Conservation (phyloP, 2,888 invertebrate species). For the Epirrhoe tristata region DNA sequence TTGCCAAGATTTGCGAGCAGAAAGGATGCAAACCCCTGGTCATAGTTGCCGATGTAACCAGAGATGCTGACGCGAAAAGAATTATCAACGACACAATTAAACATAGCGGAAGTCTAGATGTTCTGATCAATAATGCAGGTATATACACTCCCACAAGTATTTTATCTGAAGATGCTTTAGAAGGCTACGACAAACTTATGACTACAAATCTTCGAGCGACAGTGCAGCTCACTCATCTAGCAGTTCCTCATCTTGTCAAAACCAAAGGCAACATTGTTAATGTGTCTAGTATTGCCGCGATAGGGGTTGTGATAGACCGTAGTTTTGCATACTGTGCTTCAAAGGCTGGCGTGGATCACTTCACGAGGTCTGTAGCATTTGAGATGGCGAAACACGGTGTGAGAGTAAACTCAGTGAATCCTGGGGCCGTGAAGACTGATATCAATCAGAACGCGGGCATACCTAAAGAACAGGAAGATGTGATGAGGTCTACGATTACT, state of each 20-base stretch:
- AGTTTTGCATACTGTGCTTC: slow-evolving; percentile 86
- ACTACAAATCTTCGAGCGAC: slow-evolving; percentile 37
- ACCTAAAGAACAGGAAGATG: slow-evolving; percentile 19
- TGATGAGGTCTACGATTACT: neutral
- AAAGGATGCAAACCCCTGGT: slow-evolving; percentile 35
- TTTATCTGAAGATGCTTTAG: slow-evolving; percentile 27
- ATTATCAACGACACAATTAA: slow-evolving; percentile 38
- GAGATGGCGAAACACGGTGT: slow-evolving; percentile 83
- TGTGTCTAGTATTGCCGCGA: slow-evolving; percentile 38
- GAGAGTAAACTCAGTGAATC: slow-evolving; percentile 88
- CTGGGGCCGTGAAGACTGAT: slow-evolving; percentile 86
- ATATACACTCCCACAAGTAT: slow-evolving; percentile 24
- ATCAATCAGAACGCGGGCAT: slow-evolving; percentile 65
- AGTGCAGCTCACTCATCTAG: slow-evolving; percentile 35
- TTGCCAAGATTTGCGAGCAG: slow-evolving; percentile 59
- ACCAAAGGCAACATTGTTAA: slow-evolving; percentile 45
- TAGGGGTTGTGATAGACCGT: slow-evolving; percentile 30
- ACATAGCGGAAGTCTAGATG: slow-evolving; percentile 37
- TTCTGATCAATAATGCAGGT: slow-evolving; percentile 44
- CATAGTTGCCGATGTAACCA: slow-evolving; percentile 40
- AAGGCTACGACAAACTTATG: slow-evolving; percentile 36
- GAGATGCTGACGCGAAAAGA: slow-evolving; percentile 34
- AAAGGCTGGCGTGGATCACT: slow-evolving; percentile 90
- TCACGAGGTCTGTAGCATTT: slow-evolving; percentile 89
- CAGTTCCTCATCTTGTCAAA: slow-evolving; percentile 36